Percentiles rank a stretch among this genome's conserved stretches.
Conservation (phyloP, 2,113 vertebrate species). For the Stictonetta naevosa region DNA sequence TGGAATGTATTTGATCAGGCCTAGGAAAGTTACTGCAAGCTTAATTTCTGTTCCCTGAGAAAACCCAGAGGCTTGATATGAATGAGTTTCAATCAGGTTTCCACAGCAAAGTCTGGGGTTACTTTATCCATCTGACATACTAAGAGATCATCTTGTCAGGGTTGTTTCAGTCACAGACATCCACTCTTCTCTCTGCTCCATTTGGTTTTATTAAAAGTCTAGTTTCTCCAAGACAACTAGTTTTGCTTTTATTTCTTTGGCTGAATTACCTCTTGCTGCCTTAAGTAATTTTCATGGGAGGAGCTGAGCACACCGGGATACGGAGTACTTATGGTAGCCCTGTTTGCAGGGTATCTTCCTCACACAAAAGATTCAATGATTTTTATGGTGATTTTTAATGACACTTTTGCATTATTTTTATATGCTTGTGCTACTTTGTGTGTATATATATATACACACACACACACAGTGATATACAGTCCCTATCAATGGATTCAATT, state of each 20-base stretch:
- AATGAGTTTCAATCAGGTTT: constrained; percentile 19
- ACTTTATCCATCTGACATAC: background rate
- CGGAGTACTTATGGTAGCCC: background rate
- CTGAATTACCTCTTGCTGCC: background rate
- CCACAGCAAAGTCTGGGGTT: background rate
- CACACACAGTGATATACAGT: background rate
- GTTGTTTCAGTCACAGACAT: background rate
- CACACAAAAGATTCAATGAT: background rate
- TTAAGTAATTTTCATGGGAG: background rate
- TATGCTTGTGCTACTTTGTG: background rate
- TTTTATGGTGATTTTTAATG: background rate
- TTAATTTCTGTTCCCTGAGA: background rate
- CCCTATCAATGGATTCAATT: background rate
- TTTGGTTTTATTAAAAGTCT: constrained; percentile 6
- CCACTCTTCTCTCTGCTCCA: background rate
- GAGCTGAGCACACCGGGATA: background rate
- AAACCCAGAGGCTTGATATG: background rate
- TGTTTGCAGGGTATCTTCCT: background rate
- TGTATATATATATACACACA: background rate
- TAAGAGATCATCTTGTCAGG: background rate
- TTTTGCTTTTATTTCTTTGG: constrained; percentile 20
- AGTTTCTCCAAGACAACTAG: background rate
- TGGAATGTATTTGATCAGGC: background rate
- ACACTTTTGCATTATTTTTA: background rate
- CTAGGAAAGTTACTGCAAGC: background rate